phyloP scores from a whole-genome alignment of 2,888 invertebrate species.

The Tineola bisselliella region DNA sequence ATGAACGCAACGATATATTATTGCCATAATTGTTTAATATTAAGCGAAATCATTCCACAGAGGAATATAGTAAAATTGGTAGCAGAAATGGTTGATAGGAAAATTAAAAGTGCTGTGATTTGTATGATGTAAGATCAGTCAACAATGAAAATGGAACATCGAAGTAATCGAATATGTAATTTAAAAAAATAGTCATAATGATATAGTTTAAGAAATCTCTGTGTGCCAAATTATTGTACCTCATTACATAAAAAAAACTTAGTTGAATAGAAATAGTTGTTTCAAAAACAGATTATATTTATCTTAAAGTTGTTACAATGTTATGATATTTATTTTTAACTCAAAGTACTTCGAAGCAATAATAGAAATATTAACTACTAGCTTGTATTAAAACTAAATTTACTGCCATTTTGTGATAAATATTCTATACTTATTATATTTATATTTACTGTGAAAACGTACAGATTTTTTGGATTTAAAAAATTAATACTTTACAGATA shows the following conservation, averaged over 20 bases:
- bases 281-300: slow-evolving; percentile 27
- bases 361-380: slow-evolving; percentile 11
- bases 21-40: slow-evolving; percentile 51
- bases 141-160: slow-evolving; percentile 58
- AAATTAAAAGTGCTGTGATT: slow-evolving; percentile 67
- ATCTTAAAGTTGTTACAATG: background rate
- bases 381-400: background rate
- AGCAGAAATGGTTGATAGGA: slow-evolving; percentile 59
- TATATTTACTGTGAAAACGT: background rate
- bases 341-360: background rate
- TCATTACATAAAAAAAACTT: slow-evolving; percentile 70
- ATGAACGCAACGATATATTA: slow-evolving; percentile 16
- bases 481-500: too few relatives aligned
- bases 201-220: slow-evolving; percentile 66
- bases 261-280: slow-evolving; percentile 55
- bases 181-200: slow-evolving; percentile 53
- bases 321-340: background rate
- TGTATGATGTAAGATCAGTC: slow-evolving; percentile 66
- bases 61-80: slow-evolving; percentile 43
- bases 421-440: background rate
- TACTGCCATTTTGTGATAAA: slow-evolving; percentile 29
- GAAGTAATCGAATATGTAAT: slow-evolving; percentile 59
- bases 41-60: slow-evolving; percentile 56
- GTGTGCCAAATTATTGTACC: slow-evolving; percentile 86
- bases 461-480: too few relatives aligned